Conservation (phyloP, 2,113 vertebrate species). For the Symphodus melops region DNA sequence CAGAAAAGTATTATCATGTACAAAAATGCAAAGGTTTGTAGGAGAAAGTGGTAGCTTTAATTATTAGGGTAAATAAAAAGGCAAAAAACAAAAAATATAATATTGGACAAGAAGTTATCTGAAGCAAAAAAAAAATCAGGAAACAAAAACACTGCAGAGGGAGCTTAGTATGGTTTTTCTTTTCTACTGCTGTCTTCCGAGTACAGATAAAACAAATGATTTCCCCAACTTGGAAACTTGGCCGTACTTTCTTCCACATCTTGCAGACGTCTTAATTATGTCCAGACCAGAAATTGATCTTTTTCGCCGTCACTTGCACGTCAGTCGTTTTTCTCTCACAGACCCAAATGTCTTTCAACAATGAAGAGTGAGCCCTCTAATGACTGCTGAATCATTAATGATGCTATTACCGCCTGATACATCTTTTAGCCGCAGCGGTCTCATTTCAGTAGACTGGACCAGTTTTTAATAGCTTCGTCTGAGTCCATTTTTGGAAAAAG, state of each 20-base stretch:
- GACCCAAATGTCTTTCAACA: slow-evolving; percentile 46
- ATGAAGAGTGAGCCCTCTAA: slow-evolving; percentile 48
- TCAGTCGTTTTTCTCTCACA: slow-evolving; percentile 1
- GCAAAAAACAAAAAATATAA: no score
- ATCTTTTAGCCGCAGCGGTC: slow-evolving; percentile 47
- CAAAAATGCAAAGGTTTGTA: no score
- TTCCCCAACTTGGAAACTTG: slow-evolving; percentile 17
- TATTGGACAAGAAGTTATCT: no score
- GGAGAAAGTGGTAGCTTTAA: no score
- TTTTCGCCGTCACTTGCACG: slow-evolving; percentile 35
- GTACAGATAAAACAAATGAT: neutral
- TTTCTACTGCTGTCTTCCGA: neutral
- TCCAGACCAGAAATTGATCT: slow-evolving; percentile 20
- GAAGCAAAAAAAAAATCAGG: neutral
- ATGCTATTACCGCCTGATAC: slow-evolving; percentile 63
- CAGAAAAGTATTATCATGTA: no score
- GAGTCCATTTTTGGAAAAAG: slow-evolving; percentile 46
- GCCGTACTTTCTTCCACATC: slow-evolving; percentile 18
- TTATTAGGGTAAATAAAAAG: no score
- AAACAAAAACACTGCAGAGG: neutral
- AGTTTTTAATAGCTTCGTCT: slow-evolving; percentile 66
- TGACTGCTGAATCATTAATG: slow-evolving; percentile 73
- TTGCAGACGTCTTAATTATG: neutral
- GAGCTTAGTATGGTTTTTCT: neutral
- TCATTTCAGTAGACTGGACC: slow-evolving; percentile 53